Conservation (phyloP, 1,140 invertebrate genomes). For the Wasmannia auropunctata region DNA sequence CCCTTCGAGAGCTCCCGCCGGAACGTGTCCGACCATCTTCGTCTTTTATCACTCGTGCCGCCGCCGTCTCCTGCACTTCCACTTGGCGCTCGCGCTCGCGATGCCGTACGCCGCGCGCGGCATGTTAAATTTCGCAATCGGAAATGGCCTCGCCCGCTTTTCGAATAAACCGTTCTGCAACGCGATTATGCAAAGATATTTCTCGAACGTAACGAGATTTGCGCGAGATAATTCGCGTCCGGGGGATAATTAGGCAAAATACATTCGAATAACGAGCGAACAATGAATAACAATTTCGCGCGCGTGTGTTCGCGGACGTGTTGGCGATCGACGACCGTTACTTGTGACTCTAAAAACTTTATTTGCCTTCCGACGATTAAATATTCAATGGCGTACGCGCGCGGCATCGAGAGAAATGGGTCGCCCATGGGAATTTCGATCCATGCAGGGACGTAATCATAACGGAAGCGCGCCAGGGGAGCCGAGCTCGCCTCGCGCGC, state of each 20-base stretch:
- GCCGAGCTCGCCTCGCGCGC: background rate
- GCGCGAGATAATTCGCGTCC: background rate
- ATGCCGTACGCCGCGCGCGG: background rate
- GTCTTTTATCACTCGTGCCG: background rate
- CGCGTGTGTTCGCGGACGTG: background rate
- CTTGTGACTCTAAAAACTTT: background rate
- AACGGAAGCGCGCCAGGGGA: conserved; percentile 1
- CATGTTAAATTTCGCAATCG: background rate
- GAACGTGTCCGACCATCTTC: background rate
- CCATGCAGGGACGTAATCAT: background rate
- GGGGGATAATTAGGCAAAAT: background rate
- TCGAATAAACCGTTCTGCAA: background rate
- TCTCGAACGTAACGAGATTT: conserved; percentile 15
- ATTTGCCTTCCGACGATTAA: background rate
- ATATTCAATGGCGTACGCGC: background rate
- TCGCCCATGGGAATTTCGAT: background rate
- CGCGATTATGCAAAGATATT: conserved; percentile 13
- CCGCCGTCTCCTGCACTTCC: background rate
- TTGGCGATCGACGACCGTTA: background rate
- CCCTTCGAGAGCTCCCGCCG: background rate
- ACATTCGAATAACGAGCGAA: background rate
- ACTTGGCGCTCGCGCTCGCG: background rate
- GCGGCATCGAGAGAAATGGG: background rate
- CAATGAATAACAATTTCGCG: conserved; percentile 26
- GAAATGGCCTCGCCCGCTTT: background rate